These are phyloP conservation scores for Plemyria rubiginata DNA, from an alignment of 2,888 invertebrate genomes.

Conservation along the genomic window DNA sequence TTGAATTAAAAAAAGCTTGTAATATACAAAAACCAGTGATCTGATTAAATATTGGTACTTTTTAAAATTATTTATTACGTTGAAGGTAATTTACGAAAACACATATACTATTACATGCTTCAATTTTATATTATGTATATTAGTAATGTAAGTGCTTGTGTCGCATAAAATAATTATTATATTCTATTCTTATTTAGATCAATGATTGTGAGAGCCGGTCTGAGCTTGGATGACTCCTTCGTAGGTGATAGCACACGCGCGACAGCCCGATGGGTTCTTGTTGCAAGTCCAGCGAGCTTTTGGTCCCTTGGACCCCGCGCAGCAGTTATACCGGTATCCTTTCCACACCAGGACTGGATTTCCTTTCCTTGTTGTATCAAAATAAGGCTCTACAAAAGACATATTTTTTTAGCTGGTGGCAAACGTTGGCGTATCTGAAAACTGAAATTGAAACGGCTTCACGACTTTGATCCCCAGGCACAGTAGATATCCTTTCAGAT, in stretches of 20 bases:
- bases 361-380: constrained; percentile 11
- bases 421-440: background rate
- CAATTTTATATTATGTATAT: too few species aligned
- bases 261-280: constrained; percentile 22
- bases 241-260: constrained; percentile 13
- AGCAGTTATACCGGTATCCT: constrained; percentile 17
- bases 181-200: background rate
- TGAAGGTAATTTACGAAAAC: too few species aligned
- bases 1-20: background rate
- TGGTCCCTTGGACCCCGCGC: background rate
- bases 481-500: too few species aligned
- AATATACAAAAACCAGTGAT: too few species aligned
- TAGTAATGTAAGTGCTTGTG: too few species aligned
- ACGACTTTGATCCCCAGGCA: too few species aligned
- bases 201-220: constrained; percentile 17
- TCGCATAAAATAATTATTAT: too few species aligned
- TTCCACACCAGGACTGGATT: constrained; percentile 20
- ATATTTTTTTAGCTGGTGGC: background rate
- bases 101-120: too few species aligned
- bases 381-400: constrained; percentile 11
- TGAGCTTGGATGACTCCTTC: constrained; percentile 7
- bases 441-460: too few species aligned
- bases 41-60: too few species aligned
- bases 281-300: constrained; percentile 25
- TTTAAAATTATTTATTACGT: too few species aligned